Evolutionary conservation across 2,888 invertebrate species (phyloP).

Genomic region (Eupithecia subfuscata): DNA sequence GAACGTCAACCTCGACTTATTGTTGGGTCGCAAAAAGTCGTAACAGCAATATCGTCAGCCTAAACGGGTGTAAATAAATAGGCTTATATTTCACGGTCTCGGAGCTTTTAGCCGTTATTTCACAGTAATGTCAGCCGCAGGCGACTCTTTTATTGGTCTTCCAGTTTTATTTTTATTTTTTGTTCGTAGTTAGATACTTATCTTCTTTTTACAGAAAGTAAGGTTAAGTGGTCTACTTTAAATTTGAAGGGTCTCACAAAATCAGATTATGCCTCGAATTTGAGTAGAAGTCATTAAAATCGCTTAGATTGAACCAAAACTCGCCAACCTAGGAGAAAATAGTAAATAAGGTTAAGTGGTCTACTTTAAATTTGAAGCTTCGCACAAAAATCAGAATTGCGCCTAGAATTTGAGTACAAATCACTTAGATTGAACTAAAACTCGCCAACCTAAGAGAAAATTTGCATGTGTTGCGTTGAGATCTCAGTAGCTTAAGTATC

Average conservation of each 20-base stretch:
- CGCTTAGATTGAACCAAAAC: too few relatives aligned
- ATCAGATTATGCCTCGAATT: background rate
- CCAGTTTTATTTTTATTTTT: constrained; percentile 6
- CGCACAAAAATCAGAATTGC: background rate
- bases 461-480: background rate
- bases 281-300: background rate
- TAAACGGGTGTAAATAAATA: constrained; percentile 8
- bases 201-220: background rate
- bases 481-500: background rate
- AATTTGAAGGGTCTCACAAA: too few relatives aligned
- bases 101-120: constrained; percentile 19
- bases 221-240: background rate
- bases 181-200: background rate
- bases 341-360: background rate
- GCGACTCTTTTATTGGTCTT: constrained; percentile 3
- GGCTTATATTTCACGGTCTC: constrained; percentile 8
- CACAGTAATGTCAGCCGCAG: constrained; percentile 27
- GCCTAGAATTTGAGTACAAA: background rate
- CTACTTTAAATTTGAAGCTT: background rate
- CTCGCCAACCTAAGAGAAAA: too few relatives aligned
- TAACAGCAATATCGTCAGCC: constrained; percentile 1
- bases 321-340: background rate
- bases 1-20: background rate
- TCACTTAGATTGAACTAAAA: too few relatives aligned
- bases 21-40: background rate